Percentiles rank a stretch among this genome's conserved stretches.
Evolutionary conservation across 53 echinoderm and acorn worm species (phyloP).

Genomic region (Luidia sarsii): DNA sequence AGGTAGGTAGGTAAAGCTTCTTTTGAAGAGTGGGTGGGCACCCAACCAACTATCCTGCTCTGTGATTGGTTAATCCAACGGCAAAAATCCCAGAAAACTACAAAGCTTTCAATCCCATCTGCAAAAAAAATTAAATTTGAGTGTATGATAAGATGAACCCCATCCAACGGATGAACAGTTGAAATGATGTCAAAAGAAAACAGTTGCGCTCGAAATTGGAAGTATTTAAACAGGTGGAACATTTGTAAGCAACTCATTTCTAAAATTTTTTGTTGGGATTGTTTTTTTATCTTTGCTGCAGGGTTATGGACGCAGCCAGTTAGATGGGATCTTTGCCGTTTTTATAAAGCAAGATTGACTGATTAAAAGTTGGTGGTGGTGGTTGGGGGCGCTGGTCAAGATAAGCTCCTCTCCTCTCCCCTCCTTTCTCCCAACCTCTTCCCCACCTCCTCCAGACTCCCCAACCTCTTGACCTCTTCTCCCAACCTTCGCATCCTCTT

Average conservation of each 20-base stretch:
- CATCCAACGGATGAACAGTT: background rate
- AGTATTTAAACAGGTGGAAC: background rate
- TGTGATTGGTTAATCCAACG: background rate
- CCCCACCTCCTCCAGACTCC: too few species aligned
- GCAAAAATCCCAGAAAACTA: constrained; percentile 17
- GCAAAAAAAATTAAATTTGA: too few species aligned
- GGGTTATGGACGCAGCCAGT: constrained; percentile 30
- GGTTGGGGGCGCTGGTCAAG: too few species aligned
- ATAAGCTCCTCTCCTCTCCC: too few species aligned
- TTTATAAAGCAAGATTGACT: constrained; percentile 13
- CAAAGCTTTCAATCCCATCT: too few species aligned
- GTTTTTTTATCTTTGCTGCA: constrained; percentile 44
- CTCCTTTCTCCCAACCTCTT: too few species aligned
- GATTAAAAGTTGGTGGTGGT: constrained; percentile 12
- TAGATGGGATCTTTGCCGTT: constrained; percentile 57
- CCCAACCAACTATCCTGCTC: too few species aligned
- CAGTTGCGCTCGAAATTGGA: background rate
- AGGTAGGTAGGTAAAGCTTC: constrained; percentile 3
- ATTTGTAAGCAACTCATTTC: background rate
- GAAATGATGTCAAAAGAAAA: background rate
- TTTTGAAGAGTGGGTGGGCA: too few species aligned
- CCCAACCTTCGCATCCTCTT: too few species aligned
- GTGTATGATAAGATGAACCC: constrained; percentile 52
- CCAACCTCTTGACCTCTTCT: too few species aligned
- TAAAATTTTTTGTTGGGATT: background rate